Percentiles rank a stretch among this genome's conserved stretches.
These are phyloP conservation scores for Phaonia tiefii DNA, from an alignment of 2,888 invertebrate genomes.

Conservation along the genomic window DNA sequence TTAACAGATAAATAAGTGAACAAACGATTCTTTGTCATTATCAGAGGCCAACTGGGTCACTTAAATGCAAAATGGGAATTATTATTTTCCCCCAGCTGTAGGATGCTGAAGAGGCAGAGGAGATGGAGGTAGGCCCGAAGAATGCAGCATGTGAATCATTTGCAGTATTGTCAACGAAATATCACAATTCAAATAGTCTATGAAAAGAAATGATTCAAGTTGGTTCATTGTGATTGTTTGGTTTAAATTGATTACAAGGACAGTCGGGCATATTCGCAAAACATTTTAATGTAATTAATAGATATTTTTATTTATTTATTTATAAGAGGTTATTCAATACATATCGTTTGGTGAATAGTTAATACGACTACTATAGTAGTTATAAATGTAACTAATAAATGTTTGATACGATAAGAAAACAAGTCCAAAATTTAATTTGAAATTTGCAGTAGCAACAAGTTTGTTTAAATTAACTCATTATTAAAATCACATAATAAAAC, in stretches of 20 bases:
- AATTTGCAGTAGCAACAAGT: too few species aligned
- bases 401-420: too few species aligned
- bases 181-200: not conserved
- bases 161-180: not conserved
- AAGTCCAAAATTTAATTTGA: too few species aligned
- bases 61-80: conserved; percentile 1
- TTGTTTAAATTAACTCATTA: too few species aligned
- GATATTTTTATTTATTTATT: too few species aligned
- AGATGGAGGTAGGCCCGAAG: not conserved
- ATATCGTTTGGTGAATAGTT: too few species aligned
- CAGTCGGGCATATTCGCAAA: not conserved
- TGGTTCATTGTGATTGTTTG: not conserved
- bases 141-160: conserved; percentile 9
- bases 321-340: too few species aligned
- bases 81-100: not conserved
- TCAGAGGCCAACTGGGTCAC: conserved; percentile 14
- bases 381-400: too few species aligned
- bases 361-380: too few species aligned
- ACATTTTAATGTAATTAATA: too few species aligned
- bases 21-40: conserved; percentile 17
- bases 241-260: conserved; percentile 3
- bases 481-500: too few species aligned
- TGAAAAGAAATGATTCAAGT: conserved; percentile 24
- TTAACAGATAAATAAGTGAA: conserved; percentile 15
- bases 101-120: not conserved